Conservation (phyloP, 1,140 invertebrate genomes). For the Neotoxoptera formosana region DNA sequence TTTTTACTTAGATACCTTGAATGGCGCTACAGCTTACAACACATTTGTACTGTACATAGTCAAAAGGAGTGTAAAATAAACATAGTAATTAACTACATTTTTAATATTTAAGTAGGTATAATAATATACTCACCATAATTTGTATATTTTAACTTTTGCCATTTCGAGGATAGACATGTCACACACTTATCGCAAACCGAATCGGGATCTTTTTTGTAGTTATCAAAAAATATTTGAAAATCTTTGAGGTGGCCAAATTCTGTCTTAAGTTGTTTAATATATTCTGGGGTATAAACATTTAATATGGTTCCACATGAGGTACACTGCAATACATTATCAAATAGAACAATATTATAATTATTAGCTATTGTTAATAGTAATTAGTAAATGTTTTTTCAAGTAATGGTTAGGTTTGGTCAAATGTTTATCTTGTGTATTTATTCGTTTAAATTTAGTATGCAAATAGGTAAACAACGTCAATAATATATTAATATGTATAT, state of each 20-base stretch:
- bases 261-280: background rate
- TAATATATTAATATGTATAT: no score
- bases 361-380: background rate
- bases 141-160: background rate
- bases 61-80: background rate
- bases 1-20: background rate
- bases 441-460: no score
- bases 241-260: background rate
- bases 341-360: background rate
- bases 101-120: background rate
- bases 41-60: background rate
- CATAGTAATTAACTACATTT: background rate
- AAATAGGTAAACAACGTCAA: no score
- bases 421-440: no score
- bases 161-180: background rate
- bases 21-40: background rate
- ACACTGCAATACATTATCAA: slow-evolving; percentile 20
- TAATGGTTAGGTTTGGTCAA: background rate
- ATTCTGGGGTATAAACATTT: background rate
- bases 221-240: background rate
- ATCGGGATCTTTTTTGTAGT: background rate
- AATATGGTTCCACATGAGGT: background rate
- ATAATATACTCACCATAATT: background rate
- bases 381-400: background rate
- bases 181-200: background rate